These are phyloP conservation scores for Philonicus albiceps DNA, from an alignment of 2,888 invertebrate species.

Conservation along the genomic window DNA sequence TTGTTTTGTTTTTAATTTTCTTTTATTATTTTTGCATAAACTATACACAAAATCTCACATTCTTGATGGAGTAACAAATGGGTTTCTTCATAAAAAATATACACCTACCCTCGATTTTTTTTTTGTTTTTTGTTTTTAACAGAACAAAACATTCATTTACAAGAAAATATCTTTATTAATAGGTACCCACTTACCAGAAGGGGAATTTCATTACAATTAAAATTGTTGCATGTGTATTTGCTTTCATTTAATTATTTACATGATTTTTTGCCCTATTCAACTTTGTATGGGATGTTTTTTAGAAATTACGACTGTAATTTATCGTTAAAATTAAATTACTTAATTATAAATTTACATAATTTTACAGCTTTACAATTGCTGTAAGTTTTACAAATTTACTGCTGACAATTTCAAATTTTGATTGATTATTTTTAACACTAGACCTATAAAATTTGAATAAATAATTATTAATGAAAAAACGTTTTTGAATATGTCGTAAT, in stretches of 20 bases:
- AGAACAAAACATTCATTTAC: conserved; percentile 35
- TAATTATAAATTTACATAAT: not conserved
- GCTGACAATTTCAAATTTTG: too few relatives aligned
- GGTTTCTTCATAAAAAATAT: conserved; percentile 13
- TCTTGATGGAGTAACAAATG: conserved; percentile 18
- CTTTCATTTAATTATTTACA: conserved; percentile 12
- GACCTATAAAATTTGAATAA: too few relatives aligned
- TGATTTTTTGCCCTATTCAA: not conserved
- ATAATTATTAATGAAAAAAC: too few relatives aligned
- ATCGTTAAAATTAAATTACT: not conserved
- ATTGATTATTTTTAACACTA: too few relatives aligned
- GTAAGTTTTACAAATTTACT: not conserved
- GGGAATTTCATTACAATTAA: conserved; percentile 4
- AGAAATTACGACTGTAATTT: not conserved
- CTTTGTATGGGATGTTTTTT: not conserved
- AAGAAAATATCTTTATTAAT: conserved; percentile 9
- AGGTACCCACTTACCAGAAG: conserved; percentile 40
- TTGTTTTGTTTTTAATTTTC: not conserved
- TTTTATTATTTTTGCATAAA: conserved; percentile 44
- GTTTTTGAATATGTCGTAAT: too few relatives aligned
- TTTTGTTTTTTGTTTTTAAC: too few relatives aligned
- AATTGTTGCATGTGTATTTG: not conserved
- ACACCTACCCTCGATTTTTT: not conserved
- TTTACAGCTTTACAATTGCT: not conserved
- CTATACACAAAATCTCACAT: conserved; percentile 42